Evolutionary conservation across 1,140 invertebrate genomes (phyloP), one percentile per base, ranked within the genome.

Genomic region (Meloidogyne floridensis): DNA sequence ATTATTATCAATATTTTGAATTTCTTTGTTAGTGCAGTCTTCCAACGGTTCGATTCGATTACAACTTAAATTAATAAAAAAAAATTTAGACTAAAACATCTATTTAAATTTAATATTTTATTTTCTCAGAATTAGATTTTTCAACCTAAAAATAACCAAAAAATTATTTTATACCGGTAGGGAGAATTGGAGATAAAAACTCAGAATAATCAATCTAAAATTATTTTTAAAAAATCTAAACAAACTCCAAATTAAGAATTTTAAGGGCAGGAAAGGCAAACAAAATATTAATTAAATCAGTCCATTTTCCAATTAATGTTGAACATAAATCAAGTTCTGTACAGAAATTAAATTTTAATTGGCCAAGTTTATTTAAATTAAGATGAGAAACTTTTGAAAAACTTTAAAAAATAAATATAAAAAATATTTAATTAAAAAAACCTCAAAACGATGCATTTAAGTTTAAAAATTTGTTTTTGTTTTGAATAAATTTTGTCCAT

Each of bases 231-330:
- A 53, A 53, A 53, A 53, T 53, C 9, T 8, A 75, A 56, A 56
- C 13, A 13, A 20, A 82, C 81, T 73, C 79, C 51, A 82, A 65
- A 65, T 83, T 71, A 70, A 83, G 59, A 56, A 76, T 78, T 59
- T 75, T 59, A 11, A 83, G 82, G 56, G 53, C 54, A 32, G 82
- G 83, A 70, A 83, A 83, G 13, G 18, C 10, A 20, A 18, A 10
- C 32, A 83, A 78, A 65, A 83, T 84, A 13, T 83, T 43, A 9
- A 71, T 32, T 11, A 83, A 65, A n/a, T 83, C 70, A 15, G n/a
- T 54, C 82, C 82, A 83, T 71, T 78, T 82, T 51, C 77, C 81
- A 56, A 82, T 73, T 32, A 82, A 65, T n/a, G 81, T 78, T 43
- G 11, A 18, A 59, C 80, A 72, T 20, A 82, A 53, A 72, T 82